Evolutionary conservation across 1,140 invertebrate genomes (phyloP), one percentile per base, ranked within the genome.

Genomic region (Rhopalosiphum padi): DNA sequence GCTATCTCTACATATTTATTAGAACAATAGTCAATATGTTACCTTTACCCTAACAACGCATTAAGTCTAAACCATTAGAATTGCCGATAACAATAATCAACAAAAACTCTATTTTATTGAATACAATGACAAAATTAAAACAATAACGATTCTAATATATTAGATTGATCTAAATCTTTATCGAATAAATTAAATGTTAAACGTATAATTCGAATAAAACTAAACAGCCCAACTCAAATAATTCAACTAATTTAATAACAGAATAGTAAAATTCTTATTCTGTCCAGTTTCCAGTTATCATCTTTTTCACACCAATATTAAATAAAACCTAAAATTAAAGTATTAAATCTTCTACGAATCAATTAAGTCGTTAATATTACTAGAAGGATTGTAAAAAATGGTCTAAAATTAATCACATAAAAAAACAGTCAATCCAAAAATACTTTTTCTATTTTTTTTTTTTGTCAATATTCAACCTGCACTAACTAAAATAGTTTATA

Each of bases 401-500:
- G 22, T 83, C 0, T 2, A 37, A 37, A 22, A 83, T 41, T 83
- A 83, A 83, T 7, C 37, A 83, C 2, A 9, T 5, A 53, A 51
- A 18, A 18, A 51, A 51, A 51, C 3, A 51, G 48, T 51, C 21
- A 51, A 51, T 15, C 48, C 7, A 48, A 85, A 94, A 91, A 92
- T 94, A 68, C 95, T 94, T 43, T 94, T 95, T 23, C 94, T 94
- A 9, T 88, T 95, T 88, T 95, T 95, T 91, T 68, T 68, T 68
- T 0, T 94, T 91, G 93, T 95, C 23, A 94, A 95, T 89, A 55
- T 95, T 55, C 94, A 95, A 93, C 95, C 94, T n/a, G 91, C 93
- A 30, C 94, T 94, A 21, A 95, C 95, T 22, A 95, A 95, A 95
- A 11, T 46, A 18, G 21, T 51, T 51, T 51, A 51, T 51, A 51